Base-by-base conservation (phyloP, 1,140 invertebrate genomes). In the Halictus rubicundus region DNA sequence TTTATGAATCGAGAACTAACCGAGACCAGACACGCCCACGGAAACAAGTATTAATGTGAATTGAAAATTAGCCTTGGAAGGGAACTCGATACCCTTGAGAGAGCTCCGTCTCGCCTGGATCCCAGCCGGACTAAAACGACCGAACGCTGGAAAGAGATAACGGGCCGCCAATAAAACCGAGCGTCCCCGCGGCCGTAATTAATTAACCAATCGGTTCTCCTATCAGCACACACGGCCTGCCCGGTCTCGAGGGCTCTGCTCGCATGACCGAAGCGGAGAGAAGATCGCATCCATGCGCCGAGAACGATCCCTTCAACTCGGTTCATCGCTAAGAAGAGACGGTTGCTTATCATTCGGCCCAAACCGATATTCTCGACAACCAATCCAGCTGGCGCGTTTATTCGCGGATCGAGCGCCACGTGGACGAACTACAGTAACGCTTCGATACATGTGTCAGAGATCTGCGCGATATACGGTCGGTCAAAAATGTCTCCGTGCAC, bases 11-110 rank as follows among this genome's bases (percentile, higher is more conserved):
- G 5, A 2, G n/a, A 57, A 25, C 8, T 59, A 25, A 59, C n/a
- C 57, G n/a, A 59, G n/a, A 59, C 57, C n/a, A 59, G 57, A 59
- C 57, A 25, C 57, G 23, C 57, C 57, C 61, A 64, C 61, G 61
- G 32, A 57, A 39, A 39, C 32, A 32, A 64, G 21, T 39, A 14
- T 66, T 25, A 46, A 66, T 39, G 64, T 16, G 37, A 46, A 66
- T 46, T 66, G 64, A 66, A 66, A 66, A 66, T 66, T 66, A 66
- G 64, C 64, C 64, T 66, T 66, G 64, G 39, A 16, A 49, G n/a
- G 64, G 64, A 66, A 66, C 64, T 23, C n/a, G 64, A 66, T 66
- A 66, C 39, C 64, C 64, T 66, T 66, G 64, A 46, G 42, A 16
- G n/a, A 66, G 64, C 64, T 25, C n/a, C 37, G 37, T 66, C 19